Conservation (phyloP, 1,140 invertebrate species). For the Ips typographus region DNA sequence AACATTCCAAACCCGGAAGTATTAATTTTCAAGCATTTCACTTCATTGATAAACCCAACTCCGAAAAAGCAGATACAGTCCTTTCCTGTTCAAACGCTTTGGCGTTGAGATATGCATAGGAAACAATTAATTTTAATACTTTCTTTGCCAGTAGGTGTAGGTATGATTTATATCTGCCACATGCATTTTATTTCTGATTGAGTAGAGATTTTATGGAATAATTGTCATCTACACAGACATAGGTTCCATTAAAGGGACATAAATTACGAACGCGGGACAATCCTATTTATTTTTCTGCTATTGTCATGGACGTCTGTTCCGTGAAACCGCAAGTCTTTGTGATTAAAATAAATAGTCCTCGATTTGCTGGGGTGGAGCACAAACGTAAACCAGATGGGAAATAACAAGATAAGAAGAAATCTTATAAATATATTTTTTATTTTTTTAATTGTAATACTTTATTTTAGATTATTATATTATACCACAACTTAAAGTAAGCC, state of each 20-base stretch:
- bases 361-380: too few species aligned
- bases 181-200: conserved; percentile 39
- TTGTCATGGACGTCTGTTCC: conserved; percentile 18
- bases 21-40: too few species aligned
- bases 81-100: conserved; percentile 13
- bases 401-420: too few species aligned
- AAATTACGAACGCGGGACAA: conserved; percentile 31
- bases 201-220: conserved; percentile 38
- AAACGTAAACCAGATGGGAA: too few species aligned
- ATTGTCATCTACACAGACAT: conserved; percentile 36
- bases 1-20: too few species aligned
- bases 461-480: too few species aligned
- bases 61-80: not conserved
- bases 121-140: conserved; percentile 40
- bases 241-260: conserved; percentile 34
- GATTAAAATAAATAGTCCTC: conserved; percentile 11
- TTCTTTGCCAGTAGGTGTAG: conserved; percentile 38
- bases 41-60: conserved; percentile 6
- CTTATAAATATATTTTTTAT: too few species aligned
- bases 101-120: conserved; percentile 34
- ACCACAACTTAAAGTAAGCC: too few species aligned
- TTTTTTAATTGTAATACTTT: too few species aligned
- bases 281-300: conserved; percentile 32
- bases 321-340: conserved; percentile 2
- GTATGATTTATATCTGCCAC: conserved; percentile 39